These are phyloP conservation scores for Piprites chloris DNA, from an alignment of 2,113 vertebrate species.

Conservation along the genomic window DNA sequence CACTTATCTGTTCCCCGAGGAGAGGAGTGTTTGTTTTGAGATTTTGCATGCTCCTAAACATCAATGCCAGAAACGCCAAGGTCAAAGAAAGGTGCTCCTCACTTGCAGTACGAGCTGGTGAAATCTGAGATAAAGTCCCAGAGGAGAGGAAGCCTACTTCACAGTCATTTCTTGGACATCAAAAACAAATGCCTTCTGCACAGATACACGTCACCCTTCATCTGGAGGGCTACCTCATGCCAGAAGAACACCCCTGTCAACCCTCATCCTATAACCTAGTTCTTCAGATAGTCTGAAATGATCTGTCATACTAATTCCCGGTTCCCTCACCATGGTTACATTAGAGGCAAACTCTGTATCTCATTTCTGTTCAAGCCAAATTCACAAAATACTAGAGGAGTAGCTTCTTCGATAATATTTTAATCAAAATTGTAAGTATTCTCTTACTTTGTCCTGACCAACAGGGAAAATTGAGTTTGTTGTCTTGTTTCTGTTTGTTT, in stretches of 20 bases:
- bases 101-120: background rate
- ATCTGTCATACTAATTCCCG: background rate
- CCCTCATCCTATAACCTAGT: background rate
- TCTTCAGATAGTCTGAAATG: background rate
- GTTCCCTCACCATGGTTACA: background rate
- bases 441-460: background rate
- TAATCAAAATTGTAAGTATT: background rate
- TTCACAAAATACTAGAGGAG: background rate
- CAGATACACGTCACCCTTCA: background rate
- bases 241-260: background rate
- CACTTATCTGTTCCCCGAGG: background rate
- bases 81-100: slow-evolving; percentile 11
- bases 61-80: slow-evolving; percentile 13
- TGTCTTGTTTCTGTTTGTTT: background rate
- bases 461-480: background rate
- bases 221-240: background rate
- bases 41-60: background rate
- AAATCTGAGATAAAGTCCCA: background rate
- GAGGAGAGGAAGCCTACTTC: background rate
- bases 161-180: background rate
- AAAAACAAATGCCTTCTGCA: background rate
- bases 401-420: background rate
- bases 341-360: background rate
- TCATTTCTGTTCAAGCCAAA: background rate
- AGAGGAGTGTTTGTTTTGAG: background rate